A percentile compares a stretch with the other conserved stretches of the same genome.
Evolutionary conservation across 2,113 vertebrate genomes (phyloP).

Genomic region (Microtus richardsoni): DNA sequence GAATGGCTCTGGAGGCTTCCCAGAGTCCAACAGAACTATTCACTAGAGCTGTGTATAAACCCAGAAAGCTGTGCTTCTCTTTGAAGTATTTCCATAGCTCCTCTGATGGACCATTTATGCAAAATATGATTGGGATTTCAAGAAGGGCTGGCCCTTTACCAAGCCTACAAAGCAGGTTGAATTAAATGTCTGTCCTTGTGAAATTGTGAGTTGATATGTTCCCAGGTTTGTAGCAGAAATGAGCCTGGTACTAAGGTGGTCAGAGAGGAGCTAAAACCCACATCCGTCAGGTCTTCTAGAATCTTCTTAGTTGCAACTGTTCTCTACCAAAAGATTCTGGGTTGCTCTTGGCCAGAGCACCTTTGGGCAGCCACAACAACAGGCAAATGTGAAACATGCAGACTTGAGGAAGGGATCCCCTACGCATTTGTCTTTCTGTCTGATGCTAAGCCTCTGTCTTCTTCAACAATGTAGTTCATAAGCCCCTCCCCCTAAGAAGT

Average conservation of each 20-base stretch:
- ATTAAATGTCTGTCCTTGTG: not conserved
- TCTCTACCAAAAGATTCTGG: not conserved
- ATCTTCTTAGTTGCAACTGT: not conserved
- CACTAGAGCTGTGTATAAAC: not conserved
- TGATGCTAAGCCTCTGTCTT: not conserved
- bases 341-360: not conserved
- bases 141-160: not conserved
- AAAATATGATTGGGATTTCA: not conserved
- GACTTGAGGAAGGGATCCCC: not conserved
- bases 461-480: not conserved
- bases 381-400: not conserved
- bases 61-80: not conserved
- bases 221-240: not conserved
- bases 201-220: not conserved
- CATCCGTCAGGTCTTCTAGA: not conserved
- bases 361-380: not conserved
- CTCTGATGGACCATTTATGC: not conserved
- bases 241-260: not conserved
- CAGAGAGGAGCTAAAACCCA: not conserved
- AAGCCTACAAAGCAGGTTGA: not conserved
- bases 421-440: not conserved
- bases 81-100: not conserved
- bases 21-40: not conserved
- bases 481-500: not conserved
- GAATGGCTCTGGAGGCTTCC: not conserved